Evolutionary conservation across 2,888 invertebrate genomes (phyloP).

Genomic region (Dicroscelio sp.): DNA sequence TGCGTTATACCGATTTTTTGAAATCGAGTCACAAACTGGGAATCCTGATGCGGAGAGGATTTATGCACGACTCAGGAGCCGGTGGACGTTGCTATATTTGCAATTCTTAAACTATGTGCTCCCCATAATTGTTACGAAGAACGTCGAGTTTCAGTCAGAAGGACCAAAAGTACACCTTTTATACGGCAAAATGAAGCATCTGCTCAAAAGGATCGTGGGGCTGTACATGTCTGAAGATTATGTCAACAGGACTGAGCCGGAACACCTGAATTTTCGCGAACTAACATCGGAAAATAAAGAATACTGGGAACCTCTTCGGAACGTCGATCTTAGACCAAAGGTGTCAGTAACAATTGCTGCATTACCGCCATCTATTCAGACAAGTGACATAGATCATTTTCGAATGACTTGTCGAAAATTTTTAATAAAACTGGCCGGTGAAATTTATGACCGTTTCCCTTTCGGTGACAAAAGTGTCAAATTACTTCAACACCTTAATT

Average conservation of each 20-base stretch:
- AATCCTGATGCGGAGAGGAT: not conserved
- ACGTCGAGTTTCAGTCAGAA: constrained; percentile 77
- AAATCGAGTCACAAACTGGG: not conserved
- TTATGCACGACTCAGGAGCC: constrained; percentile 14
- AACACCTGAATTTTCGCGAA: constrained; percentile 5
- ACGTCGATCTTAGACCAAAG: constrained; percentile 35
- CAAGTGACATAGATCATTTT: constrained; percentile 2
- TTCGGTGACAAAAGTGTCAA: constrained; percentile 46
- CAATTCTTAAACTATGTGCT: constrained; percentile 71
- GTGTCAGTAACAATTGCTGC: not conserved
- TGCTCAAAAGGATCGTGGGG: constrained; percentile 41
- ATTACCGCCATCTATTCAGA: not conserved
- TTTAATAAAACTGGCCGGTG: constrained; percentile 8
- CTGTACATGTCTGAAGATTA: constrained; percentile 54
- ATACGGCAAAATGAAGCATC: constrained; percentile 55
- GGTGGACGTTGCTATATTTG: constrained; percentile 59
- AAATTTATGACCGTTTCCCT: constrained; percentile 58
- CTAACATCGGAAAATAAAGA: constrained; percentile 32
- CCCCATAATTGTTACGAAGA: constrained; percentile 61
- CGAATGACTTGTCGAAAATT: not conserved
- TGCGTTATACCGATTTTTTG: constrained; percentile 80
- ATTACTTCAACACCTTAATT: constrained; percentile 41
- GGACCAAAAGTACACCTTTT: constrained; percentile 69
- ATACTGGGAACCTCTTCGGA: constrained; percentile 49
- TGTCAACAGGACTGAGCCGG: constrained; percentile 47